Evolutionary conservation across 2,888 invertebrate species (phyloP).

Genomic region (Eupithecia abbreviata): DNA sequence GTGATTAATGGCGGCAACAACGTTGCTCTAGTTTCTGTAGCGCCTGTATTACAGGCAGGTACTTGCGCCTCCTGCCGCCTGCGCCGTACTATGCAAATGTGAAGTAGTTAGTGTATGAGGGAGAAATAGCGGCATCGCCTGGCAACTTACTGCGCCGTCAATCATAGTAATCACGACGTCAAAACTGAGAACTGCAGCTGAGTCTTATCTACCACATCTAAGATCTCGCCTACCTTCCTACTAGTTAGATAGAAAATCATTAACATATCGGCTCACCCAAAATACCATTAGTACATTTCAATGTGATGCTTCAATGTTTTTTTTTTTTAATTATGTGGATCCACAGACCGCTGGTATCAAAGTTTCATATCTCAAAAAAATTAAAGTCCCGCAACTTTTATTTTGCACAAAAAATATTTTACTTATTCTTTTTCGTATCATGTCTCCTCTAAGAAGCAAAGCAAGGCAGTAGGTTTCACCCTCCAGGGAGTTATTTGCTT

Average conservation of each 20-base stretch:
- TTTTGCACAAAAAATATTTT: slow-evolving; percentile 56
- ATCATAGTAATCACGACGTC: slow-evolving; percentile 66
- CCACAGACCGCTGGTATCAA: neutral
- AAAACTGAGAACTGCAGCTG: slow-evolving; percentile 53
- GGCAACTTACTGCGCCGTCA: slow-evolving; percentile 69
- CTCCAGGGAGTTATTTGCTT: slow-evolving; percentile 83
- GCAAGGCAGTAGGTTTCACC: slow-evolving; percentile 81
- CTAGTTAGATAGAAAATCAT: neutral
- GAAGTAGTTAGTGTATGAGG: slow-evolving; percentile 69
- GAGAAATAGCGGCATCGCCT: slow-evolving; percentile 69
- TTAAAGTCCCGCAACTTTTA: slow-evolving; percentile 47
- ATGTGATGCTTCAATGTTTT: neutral
- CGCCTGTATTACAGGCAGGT: slow-evolving; percentile 53
- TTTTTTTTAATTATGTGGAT: neutral
- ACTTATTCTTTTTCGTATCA: slow-evolving; percentile 74
- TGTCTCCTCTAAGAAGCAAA: slow-evolving; percentile 70
- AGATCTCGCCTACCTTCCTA: no score
- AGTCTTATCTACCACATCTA: slow-evolving; percentile 46
- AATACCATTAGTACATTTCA: neutral
- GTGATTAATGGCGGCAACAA: slow-evolving; percentile 78
- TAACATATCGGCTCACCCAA: neutral
- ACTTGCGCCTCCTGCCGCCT: slow-evolving; percentile 55
- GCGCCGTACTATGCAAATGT: slow-evolving; percentile 72
- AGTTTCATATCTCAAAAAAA: slow-evolving; percentile 18
- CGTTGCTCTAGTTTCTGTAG: slow-evolving; percentile 63